Percentiles rank a stretch among this genome's conserved stretches.
Evolutionary conservation across 2,113 vertebrate species (phyloP).

Genomic region (Cavia aperea): DNA sequence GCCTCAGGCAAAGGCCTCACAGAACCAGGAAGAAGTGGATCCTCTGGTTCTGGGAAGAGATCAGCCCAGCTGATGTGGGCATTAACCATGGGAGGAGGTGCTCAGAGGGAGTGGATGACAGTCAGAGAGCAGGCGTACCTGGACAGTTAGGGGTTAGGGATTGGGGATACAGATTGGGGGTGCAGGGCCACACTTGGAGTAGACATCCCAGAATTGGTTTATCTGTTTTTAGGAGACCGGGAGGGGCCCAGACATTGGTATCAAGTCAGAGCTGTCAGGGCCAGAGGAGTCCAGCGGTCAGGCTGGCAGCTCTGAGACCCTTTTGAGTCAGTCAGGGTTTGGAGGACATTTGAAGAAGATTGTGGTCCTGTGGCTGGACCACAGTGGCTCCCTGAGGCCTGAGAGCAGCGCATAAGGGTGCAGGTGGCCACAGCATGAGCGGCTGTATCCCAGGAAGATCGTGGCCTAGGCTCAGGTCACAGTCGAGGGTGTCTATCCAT

Average conservation of each 20-base stretch:
- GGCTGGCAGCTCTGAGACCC: neutral
- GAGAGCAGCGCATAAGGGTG: neutral
- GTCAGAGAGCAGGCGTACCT: neutral
- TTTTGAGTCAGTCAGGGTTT: neutral
- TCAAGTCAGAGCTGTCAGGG: no score
- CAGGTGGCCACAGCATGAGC: neutral
- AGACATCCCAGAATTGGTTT: accelerated
- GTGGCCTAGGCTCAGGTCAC: neutral
- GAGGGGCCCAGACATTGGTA: accelerated
- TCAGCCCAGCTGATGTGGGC: slow-evolving; percentile 13
- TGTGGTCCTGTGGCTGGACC: neutral
- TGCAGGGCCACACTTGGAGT: neutral
- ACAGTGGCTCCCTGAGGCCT: neutral
- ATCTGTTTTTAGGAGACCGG: no score
- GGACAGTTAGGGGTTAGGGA: neutral
- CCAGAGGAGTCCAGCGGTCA: neutral
- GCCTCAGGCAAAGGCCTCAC: slow-evolving; percentile 37
- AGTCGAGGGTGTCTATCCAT: neutral
- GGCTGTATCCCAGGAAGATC: neutral
- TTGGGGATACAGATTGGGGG: accelerated
- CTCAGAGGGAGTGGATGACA: neutral
- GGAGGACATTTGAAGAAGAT: neutral
- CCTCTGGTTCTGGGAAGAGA: slow-evolving; percentile 12
- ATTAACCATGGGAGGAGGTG: slow-evolving; percentile 53
- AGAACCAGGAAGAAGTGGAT: slow-evolving; percentile 59